Conservation (phyloP, 2,113 vertebrate genomes). For the Halcyon malimbica region DNA sequence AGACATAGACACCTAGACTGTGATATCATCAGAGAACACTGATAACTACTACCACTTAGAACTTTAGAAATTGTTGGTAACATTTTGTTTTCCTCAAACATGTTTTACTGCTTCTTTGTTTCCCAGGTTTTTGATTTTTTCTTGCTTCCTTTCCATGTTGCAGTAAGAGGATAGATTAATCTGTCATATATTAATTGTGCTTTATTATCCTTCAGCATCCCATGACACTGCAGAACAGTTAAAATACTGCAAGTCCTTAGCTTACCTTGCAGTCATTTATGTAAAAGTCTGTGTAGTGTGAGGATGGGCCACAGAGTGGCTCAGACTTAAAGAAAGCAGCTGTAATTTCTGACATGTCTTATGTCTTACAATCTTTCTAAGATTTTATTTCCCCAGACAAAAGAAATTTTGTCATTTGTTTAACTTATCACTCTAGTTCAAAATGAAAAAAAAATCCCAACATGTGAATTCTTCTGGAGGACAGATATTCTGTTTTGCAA, state of each 20-base stretch:
- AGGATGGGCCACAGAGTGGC: neutral
- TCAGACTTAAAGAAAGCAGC: neutral
- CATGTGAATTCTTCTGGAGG: neutral
- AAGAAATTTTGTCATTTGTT: neutral
- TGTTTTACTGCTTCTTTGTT: neutral
- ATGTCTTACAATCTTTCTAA: neutral
- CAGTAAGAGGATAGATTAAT: neutral
- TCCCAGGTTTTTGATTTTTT: neutral
- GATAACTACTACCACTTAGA: neutral
- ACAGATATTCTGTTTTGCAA: neutral
- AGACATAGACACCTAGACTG: neutral
- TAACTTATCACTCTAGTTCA: neutral
- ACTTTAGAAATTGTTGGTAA: neutral
- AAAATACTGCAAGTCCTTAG: neutral
- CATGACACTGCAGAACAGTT: neutral
- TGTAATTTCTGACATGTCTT: neutral
- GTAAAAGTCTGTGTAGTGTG: neutral
- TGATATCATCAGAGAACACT: neutral
- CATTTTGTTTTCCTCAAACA: neutral
- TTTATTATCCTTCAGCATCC: neutral
- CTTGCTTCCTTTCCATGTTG: neutral
- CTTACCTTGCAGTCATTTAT: neutral
- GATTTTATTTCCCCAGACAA: neutral
- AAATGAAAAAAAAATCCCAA: neutral
- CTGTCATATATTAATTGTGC: neutral